Conservation (phyloP, 2,888 invertebrate species). For the Orthosia gracilis region DNA sequence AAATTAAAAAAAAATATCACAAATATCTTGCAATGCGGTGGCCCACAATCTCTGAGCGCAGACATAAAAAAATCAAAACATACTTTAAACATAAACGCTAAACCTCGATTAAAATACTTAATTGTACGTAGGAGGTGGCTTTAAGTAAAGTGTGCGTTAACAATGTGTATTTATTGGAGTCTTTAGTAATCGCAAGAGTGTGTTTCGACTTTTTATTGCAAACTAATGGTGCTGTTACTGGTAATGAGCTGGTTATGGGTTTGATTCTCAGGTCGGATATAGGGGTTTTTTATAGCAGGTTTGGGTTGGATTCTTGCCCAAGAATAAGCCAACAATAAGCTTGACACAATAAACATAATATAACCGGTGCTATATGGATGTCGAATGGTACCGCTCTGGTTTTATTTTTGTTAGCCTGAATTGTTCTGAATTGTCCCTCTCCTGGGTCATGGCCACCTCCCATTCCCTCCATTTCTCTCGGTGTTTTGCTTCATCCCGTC, state of each 20-base stretch:
- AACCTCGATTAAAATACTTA: conserved; percentile 77
- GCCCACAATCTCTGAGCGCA: conserved; percentile 23
- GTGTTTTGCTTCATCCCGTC: too few relatives aligned
- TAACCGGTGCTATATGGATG: too few relatives aligned
- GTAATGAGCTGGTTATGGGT: conserved; percentile 62
- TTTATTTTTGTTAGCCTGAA: too few relatives aligned
- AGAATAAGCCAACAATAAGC: too few relatives aligned
- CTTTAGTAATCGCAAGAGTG: conserved; percentile 69
- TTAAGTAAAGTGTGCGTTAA: conserved; percentile 69
- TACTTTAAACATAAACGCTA: conserved; percentile 46
- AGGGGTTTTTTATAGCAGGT: too few relatives aligned
- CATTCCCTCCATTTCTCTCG: too few relatives aligned
- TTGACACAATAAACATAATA: too few relatives aligned
- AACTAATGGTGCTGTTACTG: conserved; percentile 74
- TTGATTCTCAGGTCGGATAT: too few relatives aligned
- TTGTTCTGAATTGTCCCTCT: too few relatives aligned
- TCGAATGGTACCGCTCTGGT: too few relatives aligned
- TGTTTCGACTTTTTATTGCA: conserved; percentile 69
- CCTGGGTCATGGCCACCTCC: too few relatives aligned
- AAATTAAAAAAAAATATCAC: conserved; percentile 11
- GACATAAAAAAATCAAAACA: conserved; percentile 55
- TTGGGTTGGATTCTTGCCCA: too few relatives aligned
- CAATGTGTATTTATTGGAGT: conserved; percentile 75
- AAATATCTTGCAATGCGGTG: conserved; percentile 9
- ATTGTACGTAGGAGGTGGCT: conserved; percentile 77